phyloP scores from a whole-genome alignment of 2,113 vertebrate species.

The Odocoileus virginianus region DNA sequence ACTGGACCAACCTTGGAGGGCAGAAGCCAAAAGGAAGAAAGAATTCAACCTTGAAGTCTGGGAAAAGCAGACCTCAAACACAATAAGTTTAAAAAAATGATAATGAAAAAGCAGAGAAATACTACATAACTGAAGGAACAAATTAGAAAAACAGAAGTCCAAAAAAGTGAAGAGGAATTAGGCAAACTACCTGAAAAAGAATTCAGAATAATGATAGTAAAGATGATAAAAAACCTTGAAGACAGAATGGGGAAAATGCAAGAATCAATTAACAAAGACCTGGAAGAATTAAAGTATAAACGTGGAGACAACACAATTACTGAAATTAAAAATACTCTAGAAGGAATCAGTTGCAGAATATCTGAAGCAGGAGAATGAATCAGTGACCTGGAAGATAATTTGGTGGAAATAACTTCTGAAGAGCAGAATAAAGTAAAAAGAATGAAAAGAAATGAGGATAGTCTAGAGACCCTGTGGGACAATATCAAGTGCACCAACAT shows the following conservation, averaged over 20 bases:
- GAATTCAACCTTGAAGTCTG: not conserved
- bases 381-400: not conserved
- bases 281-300: not conserved
- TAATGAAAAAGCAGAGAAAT: not conserved
- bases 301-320: not conserved
- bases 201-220: not conserved
- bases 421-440: not conserved
- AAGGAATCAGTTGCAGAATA: not conserved
- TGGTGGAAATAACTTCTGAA: not conserved
- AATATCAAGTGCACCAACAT: not conserved
- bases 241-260: not conserved
- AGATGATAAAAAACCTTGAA: not conserved
- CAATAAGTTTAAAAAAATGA: not conserved
- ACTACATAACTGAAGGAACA: not conserved
- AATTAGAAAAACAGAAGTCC: not conserved
- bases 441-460: not conserved
- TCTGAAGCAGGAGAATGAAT: not conserved
- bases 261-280: not conserved
- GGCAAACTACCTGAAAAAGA: not conserved
- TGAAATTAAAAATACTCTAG: not conserved
- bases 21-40: not conserved
- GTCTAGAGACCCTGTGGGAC: not conserved
- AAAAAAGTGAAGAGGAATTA: not conserved
- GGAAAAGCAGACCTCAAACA: not conserved
- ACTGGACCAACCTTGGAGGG: not conserved